Base-by-base conservation (phyloP, 2,113 vertebrate genomes). In the Gasterosteus aculeatus region DNA sequence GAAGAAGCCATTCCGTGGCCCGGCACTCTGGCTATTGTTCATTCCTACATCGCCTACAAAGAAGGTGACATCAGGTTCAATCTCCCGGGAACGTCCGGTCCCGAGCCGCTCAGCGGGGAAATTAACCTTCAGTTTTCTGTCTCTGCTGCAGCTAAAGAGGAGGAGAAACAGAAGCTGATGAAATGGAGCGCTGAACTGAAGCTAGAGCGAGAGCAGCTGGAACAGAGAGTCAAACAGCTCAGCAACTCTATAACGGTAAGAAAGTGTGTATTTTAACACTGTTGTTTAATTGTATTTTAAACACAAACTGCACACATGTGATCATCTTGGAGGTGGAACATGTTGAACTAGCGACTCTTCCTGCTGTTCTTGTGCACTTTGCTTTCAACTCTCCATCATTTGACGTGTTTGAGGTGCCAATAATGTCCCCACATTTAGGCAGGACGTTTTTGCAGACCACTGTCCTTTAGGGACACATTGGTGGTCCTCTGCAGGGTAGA, bases 41-140 rank as follows among this genome's bases (percentile, higher is more conserved):
- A 99, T 95, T 99, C 98, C 83, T 99, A 99, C 94, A 99, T 99
- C 69, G 98, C 98, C 49, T 99, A 99, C 95, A 99, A 99, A 97
- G 97, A 98, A 97, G 98, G 98, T 99, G 95, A 84, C 19, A 0
- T 9, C 15, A 4, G 12, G 10, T 14, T 14, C 14, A 5, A 5
- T 33, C 9, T 5, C 14, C 0, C 12, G 41, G 5, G 22, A 7
- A 5, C 1, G 1, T 44, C 68, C 5, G 4, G 5, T 26, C 8
- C 49, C 11, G 0, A 2, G 29, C 53, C 0, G 5, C 7, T 16
- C 7, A 4, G 8, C 66, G 0, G 42, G 14, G 64, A 66, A 1
- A 16, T 11, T n/a, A 57, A 71, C 46, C 5, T 12, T 70, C 38
- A 0, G 3, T 10, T 69, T 41, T 57, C 0, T 65, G 39, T 59